phyloP scores from a whole-genome alignment of 2,797 vertebrate species.

The Erethizon dorsatum region DNA sequence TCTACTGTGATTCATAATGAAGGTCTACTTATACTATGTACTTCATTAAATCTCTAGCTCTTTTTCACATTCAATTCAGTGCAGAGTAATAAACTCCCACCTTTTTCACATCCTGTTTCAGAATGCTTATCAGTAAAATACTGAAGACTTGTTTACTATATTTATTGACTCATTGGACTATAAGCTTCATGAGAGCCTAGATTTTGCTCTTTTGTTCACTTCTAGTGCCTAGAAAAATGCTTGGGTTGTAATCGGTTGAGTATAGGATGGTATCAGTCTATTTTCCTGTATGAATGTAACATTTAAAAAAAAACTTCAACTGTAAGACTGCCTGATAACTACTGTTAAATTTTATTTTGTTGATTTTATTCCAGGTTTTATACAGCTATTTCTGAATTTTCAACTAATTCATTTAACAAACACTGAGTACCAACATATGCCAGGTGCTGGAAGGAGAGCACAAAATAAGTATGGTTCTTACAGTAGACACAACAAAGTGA shows the following conservation, averaged over 20 bases:
- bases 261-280: neutral
- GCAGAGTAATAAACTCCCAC: neutral
- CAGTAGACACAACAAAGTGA: neutral
- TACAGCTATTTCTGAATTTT: slow-evolving; percentile 27
- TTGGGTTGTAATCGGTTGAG: slow-evolving; percentile 5
- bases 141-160: slow-evolving; percentile 33
- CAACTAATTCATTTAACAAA: slow-evolving; percentile 42
- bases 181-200: neutral
- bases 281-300: neutral
- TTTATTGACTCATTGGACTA: slow-evolving; percentile 37
- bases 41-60: neutral
- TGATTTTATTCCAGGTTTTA: slow-evolving; percentile 11
- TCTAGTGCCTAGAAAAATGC: slow-evolving; percentile 8
- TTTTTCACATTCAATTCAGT: slow-evolving; percentile 4
- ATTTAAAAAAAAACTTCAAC: neutral
- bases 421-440: neutral
- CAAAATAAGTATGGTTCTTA: slow-evolving; percentile 53
- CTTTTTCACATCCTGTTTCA: neutral
- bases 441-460: neutral
- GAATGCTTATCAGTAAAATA: slow-evolving; percentile 58
- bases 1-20: neutral
- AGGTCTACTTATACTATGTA: neutral
- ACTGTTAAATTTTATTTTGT: neutral
- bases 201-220: neutral
- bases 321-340: neutral